Evolutionary conservation across 1,140 invertebrate genomes (phyloP).

Genomic region (Drosophila nigrodunni): DNA sequence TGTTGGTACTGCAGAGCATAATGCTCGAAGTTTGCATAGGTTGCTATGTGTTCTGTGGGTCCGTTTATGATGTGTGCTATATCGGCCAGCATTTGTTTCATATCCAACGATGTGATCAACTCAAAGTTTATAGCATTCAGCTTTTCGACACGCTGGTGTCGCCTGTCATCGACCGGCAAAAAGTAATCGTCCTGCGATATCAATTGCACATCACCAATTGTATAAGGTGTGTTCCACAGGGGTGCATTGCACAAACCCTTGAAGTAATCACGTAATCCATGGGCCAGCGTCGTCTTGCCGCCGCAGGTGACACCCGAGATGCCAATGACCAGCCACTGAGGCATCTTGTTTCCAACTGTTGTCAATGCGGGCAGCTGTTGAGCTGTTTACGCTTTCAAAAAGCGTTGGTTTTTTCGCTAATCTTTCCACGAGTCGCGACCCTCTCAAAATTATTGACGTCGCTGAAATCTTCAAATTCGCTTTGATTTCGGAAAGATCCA

Average conservation of each 20-base stretch:
- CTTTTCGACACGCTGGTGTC: constrained; percentile 88
- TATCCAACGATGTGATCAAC: constrained; percentile 89
- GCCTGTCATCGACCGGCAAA: constrained; percentile 88
- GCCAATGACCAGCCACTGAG: constrained; percentile 89
- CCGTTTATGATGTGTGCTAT: constrained; percentile 72
- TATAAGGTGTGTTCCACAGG: constrained; percentile 71
- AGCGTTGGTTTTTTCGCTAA: constrained; percentile 18
- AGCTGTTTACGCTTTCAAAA: background rate
- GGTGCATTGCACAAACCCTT: constrained; percentile 62
- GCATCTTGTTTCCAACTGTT: constrained; percentile 68
- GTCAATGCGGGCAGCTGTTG: constrained; percentile 1
- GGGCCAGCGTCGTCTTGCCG: constrained; percentile 91
- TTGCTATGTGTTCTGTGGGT: constrained; percentile 45
- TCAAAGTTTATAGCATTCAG: constrained; percentile 93
- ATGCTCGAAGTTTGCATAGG: constrained; percentile 72
- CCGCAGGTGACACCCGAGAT: constrained; percentile 92
- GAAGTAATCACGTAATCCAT: constrained; percentile 86
- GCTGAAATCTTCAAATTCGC: constrained; percentile 35
- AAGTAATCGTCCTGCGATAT: constrained; percentile 93
- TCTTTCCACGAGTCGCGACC: constrained; percentile 19
- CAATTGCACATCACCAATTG: constrained; percentile 86
- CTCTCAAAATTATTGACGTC: background rate
- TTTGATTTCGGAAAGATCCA: constrained; percentile 71
- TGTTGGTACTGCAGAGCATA: constrained; percentile 71
- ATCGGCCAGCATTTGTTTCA: constrained; percentile 88